Evolutionary conservation across 2,888 invertebrate genomes (phyloP).

Genomic region (Thereva unica): DNA sequence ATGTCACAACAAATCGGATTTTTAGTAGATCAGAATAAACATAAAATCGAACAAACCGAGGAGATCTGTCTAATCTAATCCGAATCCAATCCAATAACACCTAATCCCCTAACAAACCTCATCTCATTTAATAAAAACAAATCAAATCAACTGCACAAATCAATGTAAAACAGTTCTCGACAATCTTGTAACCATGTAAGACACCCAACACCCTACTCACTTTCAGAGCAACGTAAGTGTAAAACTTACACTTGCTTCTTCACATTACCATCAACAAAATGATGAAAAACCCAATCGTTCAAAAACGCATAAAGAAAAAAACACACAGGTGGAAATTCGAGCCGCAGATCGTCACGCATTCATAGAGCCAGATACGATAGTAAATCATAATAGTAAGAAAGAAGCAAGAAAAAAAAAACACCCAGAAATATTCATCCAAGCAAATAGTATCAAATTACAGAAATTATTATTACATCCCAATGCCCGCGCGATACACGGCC

Average conservation of each 20-base stretch:
- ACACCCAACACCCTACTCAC: not conserved
- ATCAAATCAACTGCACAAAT: no score
- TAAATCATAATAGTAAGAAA: conserved; percentile 9
- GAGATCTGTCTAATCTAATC: no score
- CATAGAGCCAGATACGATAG: conserved; percentile 19
- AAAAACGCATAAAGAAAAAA: conserved; percentile 9
- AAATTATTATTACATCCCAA: no score
- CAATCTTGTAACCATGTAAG: no score
- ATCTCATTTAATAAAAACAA: no score
- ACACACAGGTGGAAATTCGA: conserved; percentile 1
- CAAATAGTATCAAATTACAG: conserved; percentile 26
- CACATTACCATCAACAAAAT: conserved; percentile 13
- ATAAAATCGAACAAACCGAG: no score
- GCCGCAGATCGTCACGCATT: conserved; percentile 13
- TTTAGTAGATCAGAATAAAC: no score
- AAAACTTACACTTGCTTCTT: conserved; percentile 20
- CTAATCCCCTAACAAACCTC: no score
- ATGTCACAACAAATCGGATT: no score
- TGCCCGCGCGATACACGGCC: no score
- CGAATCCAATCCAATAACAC: no score
- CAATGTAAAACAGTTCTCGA: no score
- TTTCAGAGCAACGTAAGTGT: conserved; percentile 8
- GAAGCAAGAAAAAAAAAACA: conserved; percentile 16
- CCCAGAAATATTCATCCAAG: conserved; percentile 6
- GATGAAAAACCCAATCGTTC: conserved; percentile 16